Percentiles rank a stretch among this genome's conserved stretches.
These are phyloP conservation scores for Tuta absoluta DNA, from an alignment of 2,888 invertebrate species.

Conservation along the genomic window DNA sequence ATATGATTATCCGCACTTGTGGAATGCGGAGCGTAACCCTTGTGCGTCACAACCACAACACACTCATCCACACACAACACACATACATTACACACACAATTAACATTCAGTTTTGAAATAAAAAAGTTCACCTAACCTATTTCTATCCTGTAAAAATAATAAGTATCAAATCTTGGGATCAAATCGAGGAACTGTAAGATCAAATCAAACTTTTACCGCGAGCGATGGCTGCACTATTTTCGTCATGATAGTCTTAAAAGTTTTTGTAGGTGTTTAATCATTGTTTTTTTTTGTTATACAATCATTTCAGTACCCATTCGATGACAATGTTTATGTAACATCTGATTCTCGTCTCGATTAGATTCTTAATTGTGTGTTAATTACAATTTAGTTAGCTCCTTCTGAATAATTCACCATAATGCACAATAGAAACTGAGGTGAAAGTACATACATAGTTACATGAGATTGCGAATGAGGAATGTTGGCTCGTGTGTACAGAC, in stretches of 20 bases:
- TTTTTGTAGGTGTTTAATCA: too few species aligned
- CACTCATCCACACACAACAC: too few species aligned
- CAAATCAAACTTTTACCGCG: too few species aligned
- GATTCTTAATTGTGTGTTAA: slow-evolving; percentile 21
- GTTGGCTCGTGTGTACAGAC: neutral
- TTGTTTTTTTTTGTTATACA: too few species aligned
- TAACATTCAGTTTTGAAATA: neutral
- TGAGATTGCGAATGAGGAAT: slow-evolving; percentile 20
- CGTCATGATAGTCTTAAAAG: too few species aligned
- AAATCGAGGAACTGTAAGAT: too few species aligned
- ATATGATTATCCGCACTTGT: neutral
- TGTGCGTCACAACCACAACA: neutral
- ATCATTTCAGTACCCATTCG: neutral
- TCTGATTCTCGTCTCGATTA: slow-evolving; percentile 12
- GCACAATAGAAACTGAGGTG: slow-evolving; percentile 27
- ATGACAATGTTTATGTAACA: slow-evolving; percentile 24
- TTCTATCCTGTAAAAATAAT: too few species aligned
- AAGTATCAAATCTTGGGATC: too few species aligned
- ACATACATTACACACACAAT: neutral
- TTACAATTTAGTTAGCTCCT: slow-evolving; percentile 13
- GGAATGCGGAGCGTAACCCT: neutral
- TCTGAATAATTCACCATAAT: slow-evolving; percentile 26
- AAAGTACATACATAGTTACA: slow-evolving; percentile 29
- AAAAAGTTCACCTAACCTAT: too few species aligned
- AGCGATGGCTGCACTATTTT: too few species aligned